Conservation (phyloP, 2,888 invertebrate genomes). For the Hyposoter dolosus region DNA sequence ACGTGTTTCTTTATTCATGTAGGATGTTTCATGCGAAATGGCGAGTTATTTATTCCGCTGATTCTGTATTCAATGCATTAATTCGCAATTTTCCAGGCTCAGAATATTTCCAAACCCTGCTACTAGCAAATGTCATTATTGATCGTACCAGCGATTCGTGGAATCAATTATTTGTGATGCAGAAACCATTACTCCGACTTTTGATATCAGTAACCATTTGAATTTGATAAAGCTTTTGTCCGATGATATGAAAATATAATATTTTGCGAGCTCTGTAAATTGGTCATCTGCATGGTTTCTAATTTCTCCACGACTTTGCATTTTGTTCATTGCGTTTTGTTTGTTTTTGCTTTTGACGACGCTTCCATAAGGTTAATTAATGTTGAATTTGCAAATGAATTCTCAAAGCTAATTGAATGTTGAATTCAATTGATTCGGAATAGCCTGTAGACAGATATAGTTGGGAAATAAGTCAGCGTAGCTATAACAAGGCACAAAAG, state of each 20-base stretch:
- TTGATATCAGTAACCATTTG: neutral
- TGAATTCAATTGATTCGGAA: slow-evolving; percentile 6
- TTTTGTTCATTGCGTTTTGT: neutral
- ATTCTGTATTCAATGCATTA: neutral
- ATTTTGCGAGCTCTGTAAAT: neutral
- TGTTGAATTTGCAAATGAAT: neutral
- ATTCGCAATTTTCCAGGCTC: neutral
- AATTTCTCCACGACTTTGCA: neutral
- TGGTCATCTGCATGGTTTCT: neutral
- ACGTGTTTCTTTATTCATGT: slow-evolving; percentile 5
- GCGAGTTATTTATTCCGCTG: neutral
- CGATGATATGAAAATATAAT: neutral
- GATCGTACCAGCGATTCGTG: neutral
- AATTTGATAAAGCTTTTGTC: neutral
- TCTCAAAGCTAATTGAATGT: neutral
- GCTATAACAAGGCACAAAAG: slow-evolving; percentile 55
- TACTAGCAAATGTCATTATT: neutral
- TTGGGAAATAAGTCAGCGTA: slow-evolving; percentile 23
- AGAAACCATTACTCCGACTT: neutral
- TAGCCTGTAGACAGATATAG: slow-evolving; percentile 3
- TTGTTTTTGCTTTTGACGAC: neutral
- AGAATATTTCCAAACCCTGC: neutral
- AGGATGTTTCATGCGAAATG: slow-evolving; percentile 25
- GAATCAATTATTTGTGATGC: neutral
- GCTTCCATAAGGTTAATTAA: neutral